phyloP scores from a whole-genome alignment of 2,113 vertebrate species.

The Halichoerus grypus region DNA sequence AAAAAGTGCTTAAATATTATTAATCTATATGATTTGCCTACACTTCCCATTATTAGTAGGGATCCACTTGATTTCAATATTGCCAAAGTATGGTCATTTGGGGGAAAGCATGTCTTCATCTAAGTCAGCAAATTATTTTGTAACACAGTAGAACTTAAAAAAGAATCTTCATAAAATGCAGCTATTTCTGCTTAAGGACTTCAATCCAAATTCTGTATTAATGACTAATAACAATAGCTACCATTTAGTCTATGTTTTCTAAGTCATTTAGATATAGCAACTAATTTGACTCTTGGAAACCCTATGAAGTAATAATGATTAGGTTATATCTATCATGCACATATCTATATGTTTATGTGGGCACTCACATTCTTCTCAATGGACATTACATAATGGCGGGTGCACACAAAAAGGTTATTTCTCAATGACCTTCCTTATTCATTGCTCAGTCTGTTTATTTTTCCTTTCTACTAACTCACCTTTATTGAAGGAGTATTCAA shows the following conservation, averaged over 20 bases:
- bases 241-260: not conserved
- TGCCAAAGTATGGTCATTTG: not conserved
- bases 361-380: not conserved
- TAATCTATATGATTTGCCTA: not conserved
- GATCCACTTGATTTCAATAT: not conserved
- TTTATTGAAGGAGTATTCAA: not conserved
- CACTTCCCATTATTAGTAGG: not conserved
- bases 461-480: not conserved
- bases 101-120: not conserved
- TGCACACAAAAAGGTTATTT: not conserved
- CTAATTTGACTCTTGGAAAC: not conserved
- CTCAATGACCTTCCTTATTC: not conserved
- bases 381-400: not conserved
- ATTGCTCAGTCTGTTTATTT: not conserved
- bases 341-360: not conserved
- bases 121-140: slow-evolving; percentile 9
- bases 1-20: not conserved
- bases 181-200: not conserved
- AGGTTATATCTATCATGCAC: not conserved
- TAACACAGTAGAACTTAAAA: not conserved
- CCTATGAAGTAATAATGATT: not conserved
- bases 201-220: not conserved
- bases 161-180: not conserved
- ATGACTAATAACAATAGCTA: not conserved
- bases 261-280: not conserved